Evolutionary conservation across 1,140 invertebrate species (phyloP), one percentile per base, ranked within the genome.

Genomic region (Brachionus angularis): DNA sequence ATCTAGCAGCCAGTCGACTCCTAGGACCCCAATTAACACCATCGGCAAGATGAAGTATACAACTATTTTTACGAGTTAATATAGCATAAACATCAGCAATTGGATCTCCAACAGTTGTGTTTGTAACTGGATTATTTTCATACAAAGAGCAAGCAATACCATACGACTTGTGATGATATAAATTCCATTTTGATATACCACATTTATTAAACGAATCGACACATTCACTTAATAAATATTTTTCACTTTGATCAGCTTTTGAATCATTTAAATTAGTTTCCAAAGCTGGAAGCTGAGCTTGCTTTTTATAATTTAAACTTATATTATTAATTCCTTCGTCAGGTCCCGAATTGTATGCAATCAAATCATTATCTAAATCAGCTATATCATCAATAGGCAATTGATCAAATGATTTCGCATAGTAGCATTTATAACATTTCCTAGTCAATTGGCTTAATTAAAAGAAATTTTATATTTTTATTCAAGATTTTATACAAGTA

Each of bases 21-120:
- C 90, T 91, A 76, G 90, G 87, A 53, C 91, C 91, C 91, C 91
- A 94, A 82, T 95, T 94, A 0, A 94, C 91, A 36, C 92, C 91
- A 84, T 94, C 91, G 12, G 91, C 92, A 49, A 95, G 84, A 33
- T 89, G 87, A 75, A 94, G 81, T 72, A 93, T 86, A 3, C 88
- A 87, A 72, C 87, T 89, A 79, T 93, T 89, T 47, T 85, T 85
- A 42, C 90, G 83, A 3, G 89, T 86, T 73, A 90, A 87, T 44
- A 94, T 83, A 1, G 88, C 91, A 83, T 91, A 94, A 75, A 90
- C 89, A 82, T 94, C 91, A 14, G 91, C 91, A 73, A 94, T 89
- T 14, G 91, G 91, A 78, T 90, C 89, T 4, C 91, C 90, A 83
- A 74, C 23, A 78, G 64, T 67, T 12, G 47, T 67, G 27, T 50